Evolutionary conservation across 1,140 invertebrate genomes (phyloP).

Genomic region (Cotesia glomerata): DNA sequence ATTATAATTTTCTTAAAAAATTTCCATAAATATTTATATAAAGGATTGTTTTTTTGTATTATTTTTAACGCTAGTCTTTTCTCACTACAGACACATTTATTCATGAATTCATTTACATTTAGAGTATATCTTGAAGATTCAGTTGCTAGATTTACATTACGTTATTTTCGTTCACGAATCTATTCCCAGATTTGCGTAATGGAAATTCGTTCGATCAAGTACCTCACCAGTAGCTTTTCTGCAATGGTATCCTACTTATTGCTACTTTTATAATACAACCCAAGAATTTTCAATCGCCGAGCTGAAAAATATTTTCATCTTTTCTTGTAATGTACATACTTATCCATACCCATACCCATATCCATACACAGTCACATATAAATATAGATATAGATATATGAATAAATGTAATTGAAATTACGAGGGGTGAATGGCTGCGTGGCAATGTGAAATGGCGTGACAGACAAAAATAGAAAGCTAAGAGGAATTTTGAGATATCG

Average conservation of each 20-base stretch:
- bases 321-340: too few relatives aligned
- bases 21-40: too few relatives aligned
- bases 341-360: too few relatives aligned
- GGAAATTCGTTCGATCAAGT: neutral
- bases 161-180: neutral
- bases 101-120: neutral
- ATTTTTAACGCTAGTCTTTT: neutral
- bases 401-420: slow-evolving; percentile 1
- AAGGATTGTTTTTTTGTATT: too few relatives aligned
- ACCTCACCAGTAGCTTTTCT: neutral
- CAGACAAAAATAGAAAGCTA: slow-evolving; percentile 57
- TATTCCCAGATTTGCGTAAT: neutral
- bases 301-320: neutral
- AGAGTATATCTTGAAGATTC: neutral
- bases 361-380: too few relatives aligned
- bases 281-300: neutral
- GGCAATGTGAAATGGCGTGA: slow-evolving; percentile 59
- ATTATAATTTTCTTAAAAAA: too few relatives aligned
- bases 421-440: slow-evolving; percentile 48
- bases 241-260: too few relatives aligned
- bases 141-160: neutral
- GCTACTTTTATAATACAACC: too few relatives aligned
- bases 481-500: slow-evolving; percentile 55
- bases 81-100: neutral
- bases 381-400: neutral